phyloP scores from a whole-genome alignment of 2,113 vertebrate genomes.

The Siniperca knerii region DNA sequence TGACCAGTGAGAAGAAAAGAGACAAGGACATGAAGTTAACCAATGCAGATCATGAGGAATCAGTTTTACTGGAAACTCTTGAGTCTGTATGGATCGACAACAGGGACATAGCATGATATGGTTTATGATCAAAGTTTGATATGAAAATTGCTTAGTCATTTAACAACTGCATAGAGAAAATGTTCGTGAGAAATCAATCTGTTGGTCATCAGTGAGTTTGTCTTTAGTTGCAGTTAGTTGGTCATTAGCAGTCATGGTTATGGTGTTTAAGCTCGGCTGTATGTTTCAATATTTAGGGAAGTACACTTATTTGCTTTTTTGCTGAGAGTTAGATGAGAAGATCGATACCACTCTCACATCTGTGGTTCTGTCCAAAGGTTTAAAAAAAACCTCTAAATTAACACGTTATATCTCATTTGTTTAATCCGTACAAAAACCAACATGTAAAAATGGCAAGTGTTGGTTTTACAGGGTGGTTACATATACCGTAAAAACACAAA shows the following conservation, averaged over 20 bases:
- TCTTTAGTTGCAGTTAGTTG: neutral
- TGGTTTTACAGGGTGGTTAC: too few species aligned
- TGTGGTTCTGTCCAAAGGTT: too few species aligned
- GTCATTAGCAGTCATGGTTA: neutral
- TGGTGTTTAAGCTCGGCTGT: neutral
- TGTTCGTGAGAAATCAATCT: neutral
- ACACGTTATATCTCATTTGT: neutral
- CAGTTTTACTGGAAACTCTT: neutral
- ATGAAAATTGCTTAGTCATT: neutral
- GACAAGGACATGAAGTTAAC: neutral
- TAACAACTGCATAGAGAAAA: neutral
- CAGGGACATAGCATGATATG: neutral
- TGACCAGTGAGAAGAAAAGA: neutral
- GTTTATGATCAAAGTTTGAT: neutral
- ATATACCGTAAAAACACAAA: too few species aligned
- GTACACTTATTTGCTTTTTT: neutral
- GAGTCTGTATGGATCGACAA: neutral
- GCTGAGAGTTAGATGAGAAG: too few species aligned
- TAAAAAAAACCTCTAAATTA: too few species aligned
- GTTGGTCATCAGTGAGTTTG: neutral
- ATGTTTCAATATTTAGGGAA: neutral
- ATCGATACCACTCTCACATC: too few species aligned
- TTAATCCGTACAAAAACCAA: neutral
- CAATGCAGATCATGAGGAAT: neutral
- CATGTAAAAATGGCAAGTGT: too few species aligned